phyloP scores from a whole-genome alignment of 2,113 vertebrate genomes.

The Calonectris borealis region DNA sequence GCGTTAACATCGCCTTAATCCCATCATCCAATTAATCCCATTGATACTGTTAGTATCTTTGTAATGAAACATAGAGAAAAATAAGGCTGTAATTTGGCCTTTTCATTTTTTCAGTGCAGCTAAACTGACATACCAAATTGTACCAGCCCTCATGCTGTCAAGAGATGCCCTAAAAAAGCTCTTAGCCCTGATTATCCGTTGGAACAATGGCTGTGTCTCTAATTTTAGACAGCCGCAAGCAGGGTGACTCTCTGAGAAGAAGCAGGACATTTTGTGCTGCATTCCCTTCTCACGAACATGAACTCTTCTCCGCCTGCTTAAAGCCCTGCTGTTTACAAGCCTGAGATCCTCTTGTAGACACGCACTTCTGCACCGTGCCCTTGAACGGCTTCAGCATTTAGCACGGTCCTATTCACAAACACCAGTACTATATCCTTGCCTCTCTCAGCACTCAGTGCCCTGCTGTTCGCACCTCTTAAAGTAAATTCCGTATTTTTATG shows the following conservation, averaged over 20 bases:
- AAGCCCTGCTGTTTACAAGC: background rate
- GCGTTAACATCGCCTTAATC: background rate
- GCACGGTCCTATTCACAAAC: background rate
- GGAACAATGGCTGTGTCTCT: constrained; percentile 11
- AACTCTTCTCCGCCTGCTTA: background rate
- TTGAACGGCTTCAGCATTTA: background rate
- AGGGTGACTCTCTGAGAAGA: background rate
- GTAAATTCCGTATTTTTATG: background rate
- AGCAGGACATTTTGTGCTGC: background rate
- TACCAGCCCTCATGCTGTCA: background rate
- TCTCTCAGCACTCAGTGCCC: background rate
- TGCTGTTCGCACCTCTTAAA: background rate
- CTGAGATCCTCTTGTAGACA: background rate
- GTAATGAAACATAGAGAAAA: background rate
- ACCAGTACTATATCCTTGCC: background rate
- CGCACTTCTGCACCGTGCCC: background rate
- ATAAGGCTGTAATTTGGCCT: background rate
- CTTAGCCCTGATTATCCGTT: constrained; percentile 4
- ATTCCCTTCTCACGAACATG: background rate
- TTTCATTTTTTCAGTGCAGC: background rate
- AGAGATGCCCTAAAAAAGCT: constrained; percentile 13
- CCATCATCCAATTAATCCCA: background rate
- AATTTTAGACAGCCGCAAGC: background rate
- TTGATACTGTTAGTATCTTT: constrained; percentile 3
- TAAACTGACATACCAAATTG: background rate